Conservation (phyloP, 2,113 vertebrate species). For the Thermophis baileyi region DNA sequence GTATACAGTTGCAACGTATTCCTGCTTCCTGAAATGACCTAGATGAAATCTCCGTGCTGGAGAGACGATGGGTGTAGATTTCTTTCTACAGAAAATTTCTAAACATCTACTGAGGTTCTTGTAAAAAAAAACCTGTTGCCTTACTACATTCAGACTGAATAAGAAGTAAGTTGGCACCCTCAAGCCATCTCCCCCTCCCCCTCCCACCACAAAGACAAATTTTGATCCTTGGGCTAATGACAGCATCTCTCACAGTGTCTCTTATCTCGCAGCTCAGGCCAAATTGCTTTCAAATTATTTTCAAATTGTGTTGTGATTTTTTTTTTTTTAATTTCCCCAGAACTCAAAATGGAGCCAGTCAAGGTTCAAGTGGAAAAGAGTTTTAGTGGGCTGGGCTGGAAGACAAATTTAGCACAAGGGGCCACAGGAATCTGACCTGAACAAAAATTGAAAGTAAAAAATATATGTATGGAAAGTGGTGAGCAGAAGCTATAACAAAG, state of each 20-base stretch:
- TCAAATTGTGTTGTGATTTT: slow-evolving; percentile 21
- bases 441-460: neutral
- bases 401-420: neutral
- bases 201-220: neutral
- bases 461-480: neutral
- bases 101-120: neutral
- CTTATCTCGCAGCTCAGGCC: slow-evolving; percentile 27
- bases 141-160: neutral
- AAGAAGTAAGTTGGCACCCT: slow-evolving; percentile 1
- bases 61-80: neutral
- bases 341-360: slow-evolving; percentile 1
- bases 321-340: neutral
- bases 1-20: neutral
- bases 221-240: slow-evolving; percentile 29
- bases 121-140: neutral
- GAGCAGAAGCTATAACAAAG: neutral
- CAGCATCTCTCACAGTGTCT: neutral
- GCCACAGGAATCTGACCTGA: neutral
- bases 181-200: neutral
- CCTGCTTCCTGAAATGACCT: neutral
- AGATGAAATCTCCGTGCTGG: neutral
- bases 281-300: slow-evolving; percentile 48
- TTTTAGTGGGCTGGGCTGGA: neutral
- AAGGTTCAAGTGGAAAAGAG: neutral
- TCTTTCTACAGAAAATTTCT: neutral